Base-by-base conservation (phyloP, 2,113 vertebrate species). In the Ahaetulla prasina region DNA sequence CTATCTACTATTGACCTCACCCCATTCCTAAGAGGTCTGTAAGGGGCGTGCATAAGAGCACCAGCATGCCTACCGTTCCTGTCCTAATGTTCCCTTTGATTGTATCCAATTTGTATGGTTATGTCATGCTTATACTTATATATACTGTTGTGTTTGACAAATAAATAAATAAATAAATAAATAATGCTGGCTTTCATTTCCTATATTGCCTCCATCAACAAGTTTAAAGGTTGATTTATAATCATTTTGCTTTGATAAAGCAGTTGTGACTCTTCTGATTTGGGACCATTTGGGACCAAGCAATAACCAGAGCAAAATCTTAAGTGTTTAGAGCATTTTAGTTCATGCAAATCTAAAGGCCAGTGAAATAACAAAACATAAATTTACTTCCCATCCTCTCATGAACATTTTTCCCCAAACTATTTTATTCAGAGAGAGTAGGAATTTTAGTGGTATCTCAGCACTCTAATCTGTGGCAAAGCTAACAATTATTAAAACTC, bases 401-500 rank as follows among this genome's bases (percentile, higher is more conserved):
- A n/a, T 86, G 18, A 80, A 80, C 18, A 30, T 55, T 55, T 30
- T 9, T 10, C 35, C 14, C 45, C 10, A 12, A 30, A 47, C 23
- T 35, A 23, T 49, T 55, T 89, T 92, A 12, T 57, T 55, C 35
- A 89, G 30, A 49, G 11, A 85, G 14, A 27, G 39, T 35, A 50
- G 50, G 53, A 89, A 53, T 43, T 89, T 84, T 55, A 16, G n/a
- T 23, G 20, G 3, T 85, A 74, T 2, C 39, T 88, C 68, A 25
- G 3, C 45, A 80, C 35, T 52, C 47, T 55, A 12, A 35, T 22
- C 14, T 8, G 16, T 27, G 49, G 50, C 80, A 90, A 54, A 39
- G 23, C 47, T 55, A 35, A 53, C 18, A 55, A 92, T 95, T 89
- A 95, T 95, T 97, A 96, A 96, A 89, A 57, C 60, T 87, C 91